Base-by-base conservation (phyloP, 2,113 vertebrate genomes). In the Aramus guarauna region DNA sequence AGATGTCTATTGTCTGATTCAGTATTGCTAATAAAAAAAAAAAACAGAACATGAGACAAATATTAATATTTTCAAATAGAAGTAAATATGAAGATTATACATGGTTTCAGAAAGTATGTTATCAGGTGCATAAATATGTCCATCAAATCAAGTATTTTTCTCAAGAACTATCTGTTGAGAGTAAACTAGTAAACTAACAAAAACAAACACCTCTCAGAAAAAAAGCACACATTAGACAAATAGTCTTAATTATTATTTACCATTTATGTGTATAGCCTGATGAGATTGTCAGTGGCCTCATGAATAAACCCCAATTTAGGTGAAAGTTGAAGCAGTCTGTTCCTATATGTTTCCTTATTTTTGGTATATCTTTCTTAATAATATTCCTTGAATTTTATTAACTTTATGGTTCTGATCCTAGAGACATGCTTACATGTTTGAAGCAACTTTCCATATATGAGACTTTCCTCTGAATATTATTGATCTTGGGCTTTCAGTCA, bases 1-100 rank as follows among this genome's bases (percentile, higher is more conserved):
- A 98, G 77, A 97, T 96, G 90, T 98, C 98, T 90, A 96, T 96
- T 50, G 98, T 98, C 91, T 98, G 97, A 93, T 98, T 98, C 62
- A 98, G 96, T 88, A 98, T 97, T 52, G 98, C 98, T 98, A 92
- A 83, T 10, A 78, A 75, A 85, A 72, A 80, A 85, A 72, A 80
- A 86, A 78, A 74, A 2, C 24, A 72, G 20, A 63, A 39, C 2
- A n/a, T 11, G 16, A 85, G 20, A 32, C 11, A 93, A 50, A 48
- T 64, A 73, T 20, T 47, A 9, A 12, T 26, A 55, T 60, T 66
- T 87, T 91, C 27, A 84, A 52, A 37, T 12, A 39, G 13, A 85
- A 78, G 10, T 32, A 71, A 56, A 30, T 50, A 24, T 8, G 16
- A 62, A 26, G 32, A 41, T 64, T 59, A 39, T 6, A 34, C 18